Conservation (phyloP, 2,888 invertebrate species). For the Saturnia japonica region DNA sequence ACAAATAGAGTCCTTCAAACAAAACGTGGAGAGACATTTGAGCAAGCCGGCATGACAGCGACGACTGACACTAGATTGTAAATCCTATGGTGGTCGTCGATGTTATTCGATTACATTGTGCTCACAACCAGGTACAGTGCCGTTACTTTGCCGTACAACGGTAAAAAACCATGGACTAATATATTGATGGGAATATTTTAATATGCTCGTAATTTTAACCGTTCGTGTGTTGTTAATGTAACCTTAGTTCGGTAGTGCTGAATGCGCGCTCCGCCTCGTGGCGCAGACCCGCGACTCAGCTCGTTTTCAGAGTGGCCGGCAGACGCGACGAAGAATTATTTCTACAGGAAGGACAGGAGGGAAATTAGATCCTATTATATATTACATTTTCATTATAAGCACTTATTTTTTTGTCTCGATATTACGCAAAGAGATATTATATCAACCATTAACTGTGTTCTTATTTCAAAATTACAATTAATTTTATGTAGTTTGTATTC, state of each 20-base stretch:
- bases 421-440: background rate
- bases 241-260: constrained; percentile 42
- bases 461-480: background rate
- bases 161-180: too few relatives aligned
- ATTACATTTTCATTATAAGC: constrained; percentile 10
- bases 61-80: too few relatives aligned
- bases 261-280: constrained; percentile 32
- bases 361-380: constrained; percentile 21
- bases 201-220: background rate
- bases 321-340: constrained; percentile 61
- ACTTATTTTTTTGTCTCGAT: background rate
- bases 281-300: constrained; percentile 56
- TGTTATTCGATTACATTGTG: too few relatives aligned
- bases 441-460: background rate
- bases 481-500: too few relatives aligned
- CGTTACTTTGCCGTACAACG: too few relatives aligned
- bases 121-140: too few relatives aligned
- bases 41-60: too few relatives aligned
- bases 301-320: constrained; percentile 61
- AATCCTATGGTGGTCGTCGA: too few relatives aligned
- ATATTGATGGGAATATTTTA: background rate
- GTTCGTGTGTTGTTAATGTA: constrained; percentile 33
- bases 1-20: too few relatives aligned
- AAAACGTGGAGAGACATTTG: too few relatives aligned
- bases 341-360: constrained; percentile 27